These are phyloP conservation scores for Chunga burmeisteri DNA, from an alignment of 2,113 vertebrate species.

Conservation along the genomic window DNA sequence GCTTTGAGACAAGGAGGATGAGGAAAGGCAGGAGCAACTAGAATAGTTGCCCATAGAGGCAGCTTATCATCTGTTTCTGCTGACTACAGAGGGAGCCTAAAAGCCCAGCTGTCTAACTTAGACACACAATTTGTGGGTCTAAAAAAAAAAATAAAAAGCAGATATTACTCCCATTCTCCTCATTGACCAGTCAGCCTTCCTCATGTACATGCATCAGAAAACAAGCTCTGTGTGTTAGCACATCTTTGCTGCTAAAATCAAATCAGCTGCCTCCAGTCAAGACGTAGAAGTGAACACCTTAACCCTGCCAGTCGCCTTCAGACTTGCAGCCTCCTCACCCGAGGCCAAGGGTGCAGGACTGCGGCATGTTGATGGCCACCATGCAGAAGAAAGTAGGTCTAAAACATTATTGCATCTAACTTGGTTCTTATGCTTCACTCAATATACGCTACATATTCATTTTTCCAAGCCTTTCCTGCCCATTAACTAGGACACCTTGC, in stretches of 20 bases:
- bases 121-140: background rate
- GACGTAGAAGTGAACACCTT: background rate
- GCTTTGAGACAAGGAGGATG: background rate
- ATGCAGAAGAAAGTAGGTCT: background rate
- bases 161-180: background rate
- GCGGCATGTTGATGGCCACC: accelerated
- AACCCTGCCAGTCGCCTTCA: background rate
- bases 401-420: background rate
- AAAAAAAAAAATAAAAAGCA: background rate
- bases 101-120: background rate
- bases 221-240: background rate
- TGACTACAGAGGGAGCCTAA: background rate
- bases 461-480: background rate
- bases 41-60: background rate
- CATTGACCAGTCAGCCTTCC: background rate
- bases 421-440: background rate
- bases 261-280: background rate
- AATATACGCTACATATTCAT: background rate
- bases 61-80: background rate
- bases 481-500: background rate
- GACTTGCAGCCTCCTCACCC: background rate
- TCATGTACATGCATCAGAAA: background rate
- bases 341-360: background rate
- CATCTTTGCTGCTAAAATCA: background rate
- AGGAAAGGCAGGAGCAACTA: background rate